Percentiles rank a stretch among this genome's conserved stretches.
phyloP scores from a whole-genome alignment of 2,888 invertebrate species.

The Ptycholaimellus sp. region DNA sequence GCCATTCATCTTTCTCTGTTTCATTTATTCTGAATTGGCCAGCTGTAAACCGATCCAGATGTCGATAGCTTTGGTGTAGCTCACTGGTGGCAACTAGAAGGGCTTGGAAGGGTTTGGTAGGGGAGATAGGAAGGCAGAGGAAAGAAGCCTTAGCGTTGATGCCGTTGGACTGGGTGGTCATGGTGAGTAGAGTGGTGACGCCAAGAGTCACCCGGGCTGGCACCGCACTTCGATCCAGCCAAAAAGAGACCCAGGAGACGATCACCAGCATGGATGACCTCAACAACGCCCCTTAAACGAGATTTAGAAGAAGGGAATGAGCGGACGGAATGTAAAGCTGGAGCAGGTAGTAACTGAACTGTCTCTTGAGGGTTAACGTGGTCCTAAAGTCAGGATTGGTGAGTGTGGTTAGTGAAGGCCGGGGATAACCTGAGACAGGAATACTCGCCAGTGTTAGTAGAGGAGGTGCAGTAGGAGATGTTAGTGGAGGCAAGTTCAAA shows the following conservation, averaged over 20 bases:
- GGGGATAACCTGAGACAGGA: too few relatives aligned
- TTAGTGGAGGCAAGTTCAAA: conserved; percentile 74
- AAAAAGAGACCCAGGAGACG: conserved; percentile 65
- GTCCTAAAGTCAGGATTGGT: conserved; percentile 84
- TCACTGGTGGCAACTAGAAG: conserved; percentile 45
- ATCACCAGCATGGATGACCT: conserved; percentile 36
- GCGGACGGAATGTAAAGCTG: too few relatives aligned
- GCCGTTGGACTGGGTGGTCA: too few relatives aligned
- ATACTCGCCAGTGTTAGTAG: conserved; percentile 82
- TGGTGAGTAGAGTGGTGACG: conserved; percentile 44
- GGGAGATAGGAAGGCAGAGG: background rate
- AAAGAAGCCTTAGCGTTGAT: too few relatives aligned
- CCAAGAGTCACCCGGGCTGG: conserved; percentile 38
- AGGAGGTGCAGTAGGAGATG: conserved; percentile 79
- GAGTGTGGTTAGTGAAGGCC: too few relatives aligned
- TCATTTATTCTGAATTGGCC: too few relatives aligned
- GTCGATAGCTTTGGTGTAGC: conserved; percentile 47
- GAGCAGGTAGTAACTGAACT: conserved; percentile 94
- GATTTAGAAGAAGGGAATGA: too few relatives aligned
- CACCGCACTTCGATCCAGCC: conserved; percentile 12
- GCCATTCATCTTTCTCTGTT: too few relatives aligned
- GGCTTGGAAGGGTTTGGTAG: conserved; percentile 4
- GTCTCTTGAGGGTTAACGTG: conserved; percentile 77
- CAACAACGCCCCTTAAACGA: too few relatives aligned
- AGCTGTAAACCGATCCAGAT: too few relatives aligned